Base-by-base conservation (phyloP, 1,140 invertebrate species). In the Drosophila dunni region DNA sequence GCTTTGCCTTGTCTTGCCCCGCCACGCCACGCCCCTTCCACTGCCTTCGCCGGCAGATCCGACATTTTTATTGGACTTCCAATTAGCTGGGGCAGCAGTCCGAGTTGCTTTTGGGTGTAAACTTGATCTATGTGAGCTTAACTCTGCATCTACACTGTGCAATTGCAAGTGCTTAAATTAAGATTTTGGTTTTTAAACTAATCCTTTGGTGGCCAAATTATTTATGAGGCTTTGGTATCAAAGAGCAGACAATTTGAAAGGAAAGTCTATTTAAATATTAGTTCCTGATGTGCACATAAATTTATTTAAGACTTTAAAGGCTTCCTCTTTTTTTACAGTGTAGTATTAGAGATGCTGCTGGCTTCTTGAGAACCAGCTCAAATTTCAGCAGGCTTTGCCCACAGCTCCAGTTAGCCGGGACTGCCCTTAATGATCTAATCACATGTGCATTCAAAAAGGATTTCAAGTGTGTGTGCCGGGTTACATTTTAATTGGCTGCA, bases 1-100 rank as follows among this genome's bases (percentile, higher is more conserved):
- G 79, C 68, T 20, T 20, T 20, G 17, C 17, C 17, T 20, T 20
- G 17, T 20, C 17, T 20, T 20, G 54, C 45, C 50, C 8, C 9
- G 5, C 46, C 6, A 20, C 46, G 11, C 20, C 45, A 46, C 44
- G 15, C 2, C 42, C 13, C 9, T 46, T 1, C 15, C 45, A 46
- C 10, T 20, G 17, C 17, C 48, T 51, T 9, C 33, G 84, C 80
- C 85, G 56, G 77, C 54, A 83, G 81, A 89, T 89, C 86, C 81
- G 85, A 89, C 85, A 90, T 90, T 89, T 89, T 89, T 89, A 89
- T 89, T 89, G 81, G 85, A 89, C 85, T 90, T 89, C 86, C 85
- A 89, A 89, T 90, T 89, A 89, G 85, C 83, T 90, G 80, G 51
- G 24, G 48, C 48, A 51, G 53, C 75, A 81, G 65, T 57, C 11